phyloP scores from a whole-genome alignment of 2,797 vertebrate species.

The Tangara arthus region DNA sequence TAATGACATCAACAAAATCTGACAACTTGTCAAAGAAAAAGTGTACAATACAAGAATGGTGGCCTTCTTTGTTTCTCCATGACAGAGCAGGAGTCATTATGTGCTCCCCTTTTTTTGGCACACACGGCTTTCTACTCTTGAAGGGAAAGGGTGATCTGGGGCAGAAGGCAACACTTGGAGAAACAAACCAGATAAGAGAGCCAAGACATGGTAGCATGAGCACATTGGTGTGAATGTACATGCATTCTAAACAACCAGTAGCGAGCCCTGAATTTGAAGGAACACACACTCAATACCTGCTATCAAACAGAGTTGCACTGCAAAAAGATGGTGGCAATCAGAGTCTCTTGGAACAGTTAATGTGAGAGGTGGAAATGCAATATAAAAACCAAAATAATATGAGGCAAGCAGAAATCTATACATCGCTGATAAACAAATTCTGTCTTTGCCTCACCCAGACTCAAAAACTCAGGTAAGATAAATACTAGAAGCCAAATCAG shows the following conservation, averaged over 20 bases:
- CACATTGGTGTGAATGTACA: not conserved
- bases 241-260: not conserved
- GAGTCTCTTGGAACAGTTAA: not conserved
- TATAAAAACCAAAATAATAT: not conserved
- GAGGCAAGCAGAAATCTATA: not conserved
- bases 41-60: not conserved
- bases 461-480: not conserved
- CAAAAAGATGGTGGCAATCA: not conserved
- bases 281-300: not conserved
- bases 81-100: not conserved
- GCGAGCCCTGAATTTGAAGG: not conserved
- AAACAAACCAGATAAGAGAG: not conserved
- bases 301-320: not conserved
- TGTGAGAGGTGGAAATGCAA: not conserved
- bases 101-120: not conserved
- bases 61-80: rapidly evolving
- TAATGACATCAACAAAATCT: not conserved
- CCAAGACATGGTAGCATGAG: not conserved
- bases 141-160: not conserved
- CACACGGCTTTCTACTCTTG: not conserved
- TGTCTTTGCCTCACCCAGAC: not conserved
- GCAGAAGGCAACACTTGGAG: not conserved
- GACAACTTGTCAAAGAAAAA: not conserved
- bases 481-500: not conserved
- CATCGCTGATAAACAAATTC: not conserved